Conservation (phyloP, 1,140 invertebrate species). For the Macrocentrus cingulum region DNA sequence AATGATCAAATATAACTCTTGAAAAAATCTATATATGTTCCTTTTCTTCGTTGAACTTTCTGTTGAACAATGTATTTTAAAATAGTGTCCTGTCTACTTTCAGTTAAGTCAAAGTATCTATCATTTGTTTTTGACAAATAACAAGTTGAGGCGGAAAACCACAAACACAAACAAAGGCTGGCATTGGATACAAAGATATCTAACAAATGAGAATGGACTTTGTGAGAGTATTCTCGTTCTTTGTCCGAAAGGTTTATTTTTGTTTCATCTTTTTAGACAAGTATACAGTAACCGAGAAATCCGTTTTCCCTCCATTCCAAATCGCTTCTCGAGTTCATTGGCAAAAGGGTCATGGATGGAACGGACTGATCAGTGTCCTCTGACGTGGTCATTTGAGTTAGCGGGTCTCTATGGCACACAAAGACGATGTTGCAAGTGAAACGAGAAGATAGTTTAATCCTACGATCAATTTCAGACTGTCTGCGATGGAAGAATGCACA, state of each 20-base stretch:
- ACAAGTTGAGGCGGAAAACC: no score
- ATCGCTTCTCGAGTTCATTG: conserved; percentile 1
- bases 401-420: not conserved
- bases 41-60: no score
- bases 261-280: not conserved
- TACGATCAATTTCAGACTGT: conserved; percentile 10
- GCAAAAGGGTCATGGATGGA: conserved; percentile 19
- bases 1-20: no score
- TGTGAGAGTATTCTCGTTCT: not conserved
- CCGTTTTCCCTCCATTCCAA: not conserved
- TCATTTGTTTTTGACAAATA: no score
- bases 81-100: no score
- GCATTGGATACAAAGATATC: not conserved
- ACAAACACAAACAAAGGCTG: no score
- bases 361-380: conserved; percentile 10
- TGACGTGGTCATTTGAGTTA: conserved; percentile 4
- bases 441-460: conserved; percentile 5
- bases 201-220: not conserved
- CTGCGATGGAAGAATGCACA: no score
- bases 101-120: no score
- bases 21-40: no score
- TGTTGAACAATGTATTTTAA: no score
- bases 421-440: conserved; percentile 2
- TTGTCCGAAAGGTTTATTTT: not conserved
- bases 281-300: conserved; percentile 4